A percentile compares a stretch with the other conserved stretches of the same genome.
Evolutionary conservation across 37 sponge, comb jelly and placozoan species (phyloP).

Genomic region (Aphrocallistes beatrix): DNA sequence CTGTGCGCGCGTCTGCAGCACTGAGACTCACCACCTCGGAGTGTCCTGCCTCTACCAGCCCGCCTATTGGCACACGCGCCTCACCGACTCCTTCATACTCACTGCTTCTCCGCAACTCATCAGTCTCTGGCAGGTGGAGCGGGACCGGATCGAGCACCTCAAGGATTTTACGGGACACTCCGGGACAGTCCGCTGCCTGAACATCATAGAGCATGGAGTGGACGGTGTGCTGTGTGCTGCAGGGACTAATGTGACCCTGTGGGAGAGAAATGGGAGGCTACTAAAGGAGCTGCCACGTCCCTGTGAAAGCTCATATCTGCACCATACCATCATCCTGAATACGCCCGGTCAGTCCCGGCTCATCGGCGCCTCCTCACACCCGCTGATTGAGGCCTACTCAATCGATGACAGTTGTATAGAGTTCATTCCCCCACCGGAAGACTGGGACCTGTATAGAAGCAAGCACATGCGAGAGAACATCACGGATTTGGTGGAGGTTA

Average conservation of each 20-base stretch:
- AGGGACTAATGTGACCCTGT: background rate
- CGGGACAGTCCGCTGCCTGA: background rate
- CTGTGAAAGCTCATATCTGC: background rate
- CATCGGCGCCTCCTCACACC: background rate
- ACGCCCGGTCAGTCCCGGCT: background rate
- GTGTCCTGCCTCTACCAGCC: background rate
- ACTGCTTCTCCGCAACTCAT: background rate
- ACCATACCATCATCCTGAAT: background rate
- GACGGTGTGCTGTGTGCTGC: background rate
- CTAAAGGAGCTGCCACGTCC: background rate
- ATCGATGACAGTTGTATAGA: background rate
- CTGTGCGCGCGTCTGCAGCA: background rate
- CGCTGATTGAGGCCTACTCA: background rate
- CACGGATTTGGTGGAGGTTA: background rate
- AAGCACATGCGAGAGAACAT: background rate
- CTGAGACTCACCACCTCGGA: background rate
- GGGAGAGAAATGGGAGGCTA: background rate
- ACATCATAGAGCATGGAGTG: background rate
- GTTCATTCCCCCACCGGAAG: background rate
- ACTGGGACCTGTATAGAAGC: background rate
- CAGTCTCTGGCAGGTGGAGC: conserved; percentile 5
- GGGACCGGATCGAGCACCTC: background rate
- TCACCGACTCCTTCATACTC: background rate
- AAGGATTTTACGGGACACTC: conserved; percentile 9
- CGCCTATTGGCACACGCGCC: background rate